These are phyloP conservation scores for Psittacula derbiana DNA, from an alignment of 2,797 vertebrate species.

Conservation along the genomic window DNA sequence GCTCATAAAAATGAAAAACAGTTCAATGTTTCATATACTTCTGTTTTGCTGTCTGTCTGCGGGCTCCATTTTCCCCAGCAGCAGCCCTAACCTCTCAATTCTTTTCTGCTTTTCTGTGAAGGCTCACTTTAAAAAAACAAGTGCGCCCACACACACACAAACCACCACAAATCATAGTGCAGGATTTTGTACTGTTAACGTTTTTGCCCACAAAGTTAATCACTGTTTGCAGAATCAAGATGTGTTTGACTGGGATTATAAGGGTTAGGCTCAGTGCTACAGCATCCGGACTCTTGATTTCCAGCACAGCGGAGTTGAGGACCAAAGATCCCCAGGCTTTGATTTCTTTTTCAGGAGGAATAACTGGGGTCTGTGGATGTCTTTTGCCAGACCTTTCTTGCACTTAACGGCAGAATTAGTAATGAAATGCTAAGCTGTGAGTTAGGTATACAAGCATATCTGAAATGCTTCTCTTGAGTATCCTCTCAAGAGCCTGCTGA, in stretches of 20 bases:
- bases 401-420: background rate
- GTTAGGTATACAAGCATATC: fast-evolving
- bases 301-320: background rate
- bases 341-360: background rate
- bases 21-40: background rate
- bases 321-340: background rate
- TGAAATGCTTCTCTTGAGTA: background rate
- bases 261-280: background rate
- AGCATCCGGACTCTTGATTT: background rate
- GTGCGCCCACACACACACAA: too few species aligned
- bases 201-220: background rate
- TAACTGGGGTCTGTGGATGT: background rate
- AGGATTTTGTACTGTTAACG: fast-evolving
- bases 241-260: background rate
- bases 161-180: too few species aligned
- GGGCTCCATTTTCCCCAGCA: background rate
- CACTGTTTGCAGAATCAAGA: background rate
- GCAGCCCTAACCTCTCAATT: background rate
- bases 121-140: background rate
- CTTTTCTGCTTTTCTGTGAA: fast-evolving
- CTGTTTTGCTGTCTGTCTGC: background rate
- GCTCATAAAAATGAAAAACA: background rate
- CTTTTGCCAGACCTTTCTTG: background rate
- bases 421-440: background rate
- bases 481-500: background rate